Evolutionary conservation across 2,888 invertebrate species (phyloP).

Genomic region (Ormyrus labotus): DNA sequence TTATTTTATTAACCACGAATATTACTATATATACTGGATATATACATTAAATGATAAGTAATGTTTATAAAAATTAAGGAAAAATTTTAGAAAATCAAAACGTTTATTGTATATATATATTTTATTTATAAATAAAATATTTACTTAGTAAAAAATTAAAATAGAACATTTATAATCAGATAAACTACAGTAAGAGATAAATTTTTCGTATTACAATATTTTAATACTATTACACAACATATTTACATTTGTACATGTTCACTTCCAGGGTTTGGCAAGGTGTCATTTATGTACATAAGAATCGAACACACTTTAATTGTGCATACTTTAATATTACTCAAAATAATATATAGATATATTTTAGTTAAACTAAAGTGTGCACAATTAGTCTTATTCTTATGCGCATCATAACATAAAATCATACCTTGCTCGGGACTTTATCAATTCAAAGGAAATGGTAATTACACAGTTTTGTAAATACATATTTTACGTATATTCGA

Average conservation of each 20-base stretch:
- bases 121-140: conserved; percentile 45
- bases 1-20: too few relatives aligned
- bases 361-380: too few relatives aligned
- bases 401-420: too few relatives aligned
- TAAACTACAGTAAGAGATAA: conserved; percentile 43
- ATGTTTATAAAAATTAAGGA: not conserved
- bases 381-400: too few relatives aligned
- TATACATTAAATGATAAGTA: too few relatives aligned
- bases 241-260: conserved; percentile 72
- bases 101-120: conserved; percentile 20
- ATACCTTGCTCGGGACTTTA: conserved; percentile 59
- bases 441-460: conserved; percentile 58
- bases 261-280: too few relatives aligned
- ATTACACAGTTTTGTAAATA: conserved; percentile 44
- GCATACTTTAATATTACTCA: too few relatives aligned
- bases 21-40: too few relatives aligned
- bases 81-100: conserved; percentile 14
- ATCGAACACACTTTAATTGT: too few relatives aligned
- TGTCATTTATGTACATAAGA: too few relatives aligned
- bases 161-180: conserved; percentile 32
- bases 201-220: conserved; percentile 63
- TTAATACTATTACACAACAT: conserved; percentile 64
- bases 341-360: too few relatives aligned
- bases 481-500: conserved; percentile 44
- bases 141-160: conserved; percentile 50